Conservation (phyloP, 2,113 vertebrate species). For the Dromaius novaehollandiae region DNA sequence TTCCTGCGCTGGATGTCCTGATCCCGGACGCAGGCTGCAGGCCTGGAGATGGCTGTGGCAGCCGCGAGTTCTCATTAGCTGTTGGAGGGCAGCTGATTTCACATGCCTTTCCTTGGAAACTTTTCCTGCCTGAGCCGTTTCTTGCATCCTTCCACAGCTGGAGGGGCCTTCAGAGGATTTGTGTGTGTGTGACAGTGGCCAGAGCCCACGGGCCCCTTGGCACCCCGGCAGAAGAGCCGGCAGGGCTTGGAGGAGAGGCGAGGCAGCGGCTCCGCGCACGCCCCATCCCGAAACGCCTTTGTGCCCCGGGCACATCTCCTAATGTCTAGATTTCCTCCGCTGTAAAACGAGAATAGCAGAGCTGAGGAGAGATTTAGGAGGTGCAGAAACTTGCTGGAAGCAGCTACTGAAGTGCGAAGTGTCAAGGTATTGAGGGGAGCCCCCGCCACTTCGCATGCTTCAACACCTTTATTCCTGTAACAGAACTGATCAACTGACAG, state of each 20-base stretch:
- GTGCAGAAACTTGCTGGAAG: rapidly evolving
- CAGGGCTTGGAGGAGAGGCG: neutral
- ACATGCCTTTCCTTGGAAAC: neutral
- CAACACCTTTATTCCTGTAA: neutral
- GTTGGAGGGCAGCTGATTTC: too few species aligned
- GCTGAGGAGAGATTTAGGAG: neutral
- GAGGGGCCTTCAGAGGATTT: neutral
- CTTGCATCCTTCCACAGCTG: neutral
- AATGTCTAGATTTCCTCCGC: rapidly evolving
- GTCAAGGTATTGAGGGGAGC: rapidly evolving
- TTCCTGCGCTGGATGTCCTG: too few species aligned
- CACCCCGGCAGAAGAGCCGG: neutral
- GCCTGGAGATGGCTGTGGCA: neutral
- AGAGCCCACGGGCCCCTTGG: rapidly evolving
- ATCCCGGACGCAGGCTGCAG: neutral
- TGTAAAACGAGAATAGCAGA: rapidly evolving
- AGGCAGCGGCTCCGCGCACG: rapidly evolving
- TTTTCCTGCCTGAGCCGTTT: rapidly evolving
- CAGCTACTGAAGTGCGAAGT: neutral
- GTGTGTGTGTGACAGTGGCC: neutral
- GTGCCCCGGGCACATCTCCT: neutral
- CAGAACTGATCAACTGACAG: neutral
- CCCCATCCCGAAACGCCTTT: neutral
- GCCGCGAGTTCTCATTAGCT: too few species aligned
- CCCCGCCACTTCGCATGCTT: rapidly evolving